These are phyloP conservation scores for Vidua macroura DNA, from an alignment of 2,113 vertebrate genomes.

Conservation along the genomic window DNA sequence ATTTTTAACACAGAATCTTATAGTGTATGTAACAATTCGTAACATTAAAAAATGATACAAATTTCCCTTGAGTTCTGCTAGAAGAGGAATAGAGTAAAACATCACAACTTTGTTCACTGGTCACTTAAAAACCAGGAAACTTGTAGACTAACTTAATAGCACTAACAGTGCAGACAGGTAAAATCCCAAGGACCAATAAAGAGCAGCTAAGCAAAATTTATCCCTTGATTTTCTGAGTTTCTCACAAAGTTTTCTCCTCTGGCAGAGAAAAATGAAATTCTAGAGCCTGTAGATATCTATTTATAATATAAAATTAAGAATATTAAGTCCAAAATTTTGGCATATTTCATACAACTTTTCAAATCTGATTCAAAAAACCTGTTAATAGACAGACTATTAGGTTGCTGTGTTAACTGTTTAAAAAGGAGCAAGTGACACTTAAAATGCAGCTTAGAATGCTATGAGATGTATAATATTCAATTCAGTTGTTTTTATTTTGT, in stretches of 20 bases:
- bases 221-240: slow-evolving; percentile 21
- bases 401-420: slow-evolving; percentile 58
- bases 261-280: slow-evolving; percentile 51
- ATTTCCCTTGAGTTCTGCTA: slow-evolving; percentile 36
- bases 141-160: not conserved
- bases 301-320: slow-evolving; percentile 72
- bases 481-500: slow-evolving; percentile 76
- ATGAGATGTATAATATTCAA: slow-evolving; percentile 77
- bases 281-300: slow-evolving; percentile 76
- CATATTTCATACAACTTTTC: slow-evolving; percentile 44
- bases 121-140: slow-evolving; percentile 5
- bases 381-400: slow-evolving; percentile 38
- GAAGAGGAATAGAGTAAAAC: not conserved
- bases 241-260: slow-evolving; percentile 50
- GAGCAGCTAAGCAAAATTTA: slow-evolving; percentile 47
- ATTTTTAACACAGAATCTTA: slow-evolving; percentile 63
- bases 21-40: slow-evolving; percentile 26
- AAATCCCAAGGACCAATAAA: slow-evolving; percentile 37
- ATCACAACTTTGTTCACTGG: not conserved
- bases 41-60: slow-evolving; percentile 15
- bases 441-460: slow-evolving; percentile 62
- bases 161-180: slow-evolving; percentile 9
- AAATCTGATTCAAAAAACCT: slow-evolving; percentile 15
- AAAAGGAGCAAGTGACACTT: slow-evolving; percentile 54
- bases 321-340: slow-evolving; percentile 50